A percentile compares a stretch with the other conserved stretches of the same genome.
Evolutionary conservation across 1,140 invertebrate genomes (phyloP).

Genomic region (Cherax destructor): DNA sequence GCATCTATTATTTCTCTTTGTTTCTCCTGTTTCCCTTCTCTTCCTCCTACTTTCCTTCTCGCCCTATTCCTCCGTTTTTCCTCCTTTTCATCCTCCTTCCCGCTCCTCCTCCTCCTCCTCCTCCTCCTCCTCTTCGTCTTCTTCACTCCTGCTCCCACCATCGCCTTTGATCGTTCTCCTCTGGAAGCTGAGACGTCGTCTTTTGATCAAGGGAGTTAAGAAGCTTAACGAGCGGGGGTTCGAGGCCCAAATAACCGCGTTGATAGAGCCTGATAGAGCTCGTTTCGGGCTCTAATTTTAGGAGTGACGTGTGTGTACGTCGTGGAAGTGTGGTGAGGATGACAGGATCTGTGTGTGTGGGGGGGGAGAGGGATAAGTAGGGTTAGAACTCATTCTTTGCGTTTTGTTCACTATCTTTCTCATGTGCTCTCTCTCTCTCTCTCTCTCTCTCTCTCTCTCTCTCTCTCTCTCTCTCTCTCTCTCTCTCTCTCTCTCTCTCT

Average conservation of each 20-base stretch:
- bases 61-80: neutral
- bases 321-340: too few species aligned
- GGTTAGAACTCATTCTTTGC: neutral
- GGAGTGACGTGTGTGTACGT: neutral
- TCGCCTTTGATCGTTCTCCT: neutral
- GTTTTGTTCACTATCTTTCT: neutral
- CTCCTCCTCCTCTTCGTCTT: too few species aligned
- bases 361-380: neutral
- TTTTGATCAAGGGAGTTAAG: constrained; percentile 11
- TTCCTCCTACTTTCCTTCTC: neutral
- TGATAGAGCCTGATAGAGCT: constrained; percentile 13
- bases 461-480: too few species aligned
- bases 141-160: neutral
- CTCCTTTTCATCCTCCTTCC: too few species aligned
- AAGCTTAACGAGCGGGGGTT: constrained; percentile 1
- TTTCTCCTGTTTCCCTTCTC: neutral
- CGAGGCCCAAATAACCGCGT: neutral
- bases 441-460: too few species aligned
- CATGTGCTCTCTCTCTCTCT: neutral
- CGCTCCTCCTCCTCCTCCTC: too few species aligned
- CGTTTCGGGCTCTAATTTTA: constrained; percentile 6
- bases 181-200: neutral
- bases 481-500: too few species aligned
- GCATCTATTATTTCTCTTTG: neutral
- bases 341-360: neutral